Conservation (phyloP, 2,113 vertebrate genomes). For the Sinocyclocheilus grahami region DNA sequence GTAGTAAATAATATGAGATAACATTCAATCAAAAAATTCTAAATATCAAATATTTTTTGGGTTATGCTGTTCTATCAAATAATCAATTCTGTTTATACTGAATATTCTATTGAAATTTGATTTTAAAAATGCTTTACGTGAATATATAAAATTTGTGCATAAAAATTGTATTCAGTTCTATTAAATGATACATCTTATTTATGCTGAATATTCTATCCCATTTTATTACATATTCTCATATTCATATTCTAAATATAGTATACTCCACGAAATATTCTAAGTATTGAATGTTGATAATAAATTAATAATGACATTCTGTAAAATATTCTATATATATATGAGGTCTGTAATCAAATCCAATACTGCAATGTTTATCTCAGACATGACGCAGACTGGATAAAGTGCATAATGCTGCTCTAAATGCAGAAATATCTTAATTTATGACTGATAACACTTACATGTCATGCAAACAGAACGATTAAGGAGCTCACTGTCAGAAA, state of each 20-base stretch:
- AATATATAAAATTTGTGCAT: neutral
- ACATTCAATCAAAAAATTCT: neutral
- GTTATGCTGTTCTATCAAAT: neutral
- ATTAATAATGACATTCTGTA: neutral
- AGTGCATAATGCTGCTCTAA: neutral
- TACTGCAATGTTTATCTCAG: neutral
- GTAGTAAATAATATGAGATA: neutral
- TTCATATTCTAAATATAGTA: no score
- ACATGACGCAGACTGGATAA: constrained; percentile 35
- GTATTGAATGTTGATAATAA: neutral
- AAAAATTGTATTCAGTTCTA: neutral
- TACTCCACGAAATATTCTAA: no score
- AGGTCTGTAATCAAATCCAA: no score
- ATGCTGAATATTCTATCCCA: neutral
- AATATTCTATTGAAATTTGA: no score
- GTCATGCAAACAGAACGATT: neutral
- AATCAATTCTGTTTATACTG: neutral
- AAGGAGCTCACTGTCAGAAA: neutral
- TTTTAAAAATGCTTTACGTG: no score
- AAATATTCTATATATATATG: no score
- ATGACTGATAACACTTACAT: neutral
- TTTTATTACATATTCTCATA: neutral
- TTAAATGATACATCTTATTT: neutral
- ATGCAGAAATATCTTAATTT: neutral
- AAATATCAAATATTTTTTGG: neutral